phyloP scores from a whole-genome alignment of 1,140 invertebrate genomes.

The Odontomachus brunneus region DNA sequence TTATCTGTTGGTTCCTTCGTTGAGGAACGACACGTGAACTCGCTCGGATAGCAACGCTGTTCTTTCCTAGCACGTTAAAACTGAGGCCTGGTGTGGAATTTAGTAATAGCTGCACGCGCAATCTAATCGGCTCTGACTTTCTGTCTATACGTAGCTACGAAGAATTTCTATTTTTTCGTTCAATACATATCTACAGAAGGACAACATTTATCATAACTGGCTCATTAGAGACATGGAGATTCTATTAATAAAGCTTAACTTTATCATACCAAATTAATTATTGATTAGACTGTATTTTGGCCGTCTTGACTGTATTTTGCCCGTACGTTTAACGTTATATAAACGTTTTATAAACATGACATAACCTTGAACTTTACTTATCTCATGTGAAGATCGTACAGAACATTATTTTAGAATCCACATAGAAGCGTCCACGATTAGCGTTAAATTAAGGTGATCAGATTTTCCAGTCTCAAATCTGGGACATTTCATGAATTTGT shows the following conservation, averaged over 20 bases:
- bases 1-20: slow-evolving; percentile 6
- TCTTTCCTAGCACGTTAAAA: slow-evolving; percentile 49
- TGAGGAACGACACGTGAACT: slow-evolving; percentile 14
- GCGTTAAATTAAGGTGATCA: too few relatives aligned
- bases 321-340: too few relatives aligned
- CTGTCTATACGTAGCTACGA: slow-evolving; percentile 4
- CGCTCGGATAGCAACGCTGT: slow-evolving; percentile 35
- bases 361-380: too few relatives aligned
- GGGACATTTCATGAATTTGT: too few relatives aligned
- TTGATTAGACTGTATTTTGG: too few relatives aligned
- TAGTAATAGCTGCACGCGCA: slow-evolving; percentile 66
- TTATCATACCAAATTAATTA: too few relatives aligned
- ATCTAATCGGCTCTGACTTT: slow-evolving; percentile 68
- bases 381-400: too few relatives aligned
- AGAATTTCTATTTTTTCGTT: slow-evolving; percentile 20
- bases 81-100: slow-evolving; percentile 55
- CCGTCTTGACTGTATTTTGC: too few relatives aligned
- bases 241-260: too few relatives aligned
- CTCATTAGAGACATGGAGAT: neutral
- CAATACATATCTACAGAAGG: slow-evolving; percentile 9
- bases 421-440: neutral
- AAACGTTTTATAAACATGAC: too few relatives aligned
- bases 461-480: too few relatives aligned
- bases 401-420: too few relatives aligned
- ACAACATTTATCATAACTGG: neutral